Percentiles rank a stretch among this genome's conserved stretches.
These are phyloP conservation scores for Mastomys natalensis DNA, from an alignment of 2,113 vertebrate genomes.

Conservation along the genomic window DNA sequence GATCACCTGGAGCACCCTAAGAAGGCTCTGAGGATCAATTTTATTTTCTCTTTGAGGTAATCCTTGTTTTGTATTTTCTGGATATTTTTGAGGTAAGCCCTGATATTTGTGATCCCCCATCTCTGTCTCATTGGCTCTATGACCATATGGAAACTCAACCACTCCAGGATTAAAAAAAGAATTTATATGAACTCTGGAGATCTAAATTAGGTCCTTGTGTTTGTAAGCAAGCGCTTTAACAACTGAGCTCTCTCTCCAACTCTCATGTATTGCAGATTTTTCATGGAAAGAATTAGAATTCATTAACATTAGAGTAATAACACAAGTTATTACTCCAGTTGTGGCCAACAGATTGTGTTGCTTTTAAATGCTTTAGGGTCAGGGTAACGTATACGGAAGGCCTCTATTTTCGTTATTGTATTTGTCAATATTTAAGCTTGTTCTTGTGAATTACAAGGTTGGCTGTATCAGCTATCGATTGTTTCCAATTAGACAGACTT, in stretches of 20 bases:
- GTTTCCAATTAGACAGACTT: not conserved
- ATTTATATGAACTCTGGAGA: not conserved
- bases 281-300: slow-evolving; percentile 40
- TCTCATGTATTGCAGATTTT: not conserved
- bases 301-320: not conserved
- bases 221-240: not conserved
- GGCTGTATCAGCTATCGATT: not conserved
- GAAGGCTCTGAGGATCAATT: slow-evolving; percentile 31
- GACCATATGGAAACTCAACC: not conserved
- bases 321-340: not conserved
- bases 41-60: slow-evolving; percentile 16
- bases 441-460: not conserved
- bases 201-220: not conserved
- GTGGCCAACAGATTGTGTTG: not conserved
- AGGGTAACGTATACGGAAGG: not conserved
- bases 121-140: not conserved
- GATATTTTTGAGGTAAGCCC: slow-evolving; percentile 46
- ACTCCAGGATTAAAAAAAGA: not conserved
- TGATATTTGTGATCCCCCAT: not conserved
- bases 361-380: slow-evolving; percentile 28
- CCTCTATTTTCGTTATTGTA: not conserved
- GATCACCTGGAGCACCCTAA: not conserved
- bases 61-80: not conserved
- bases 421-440: not conserved
- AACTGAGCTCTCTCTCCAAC: not conserved